Evolutionary conservation across 2,797 vertebrate species (phyloP).

Genomic region (Gobionotothen gibberifrons): DNA sequence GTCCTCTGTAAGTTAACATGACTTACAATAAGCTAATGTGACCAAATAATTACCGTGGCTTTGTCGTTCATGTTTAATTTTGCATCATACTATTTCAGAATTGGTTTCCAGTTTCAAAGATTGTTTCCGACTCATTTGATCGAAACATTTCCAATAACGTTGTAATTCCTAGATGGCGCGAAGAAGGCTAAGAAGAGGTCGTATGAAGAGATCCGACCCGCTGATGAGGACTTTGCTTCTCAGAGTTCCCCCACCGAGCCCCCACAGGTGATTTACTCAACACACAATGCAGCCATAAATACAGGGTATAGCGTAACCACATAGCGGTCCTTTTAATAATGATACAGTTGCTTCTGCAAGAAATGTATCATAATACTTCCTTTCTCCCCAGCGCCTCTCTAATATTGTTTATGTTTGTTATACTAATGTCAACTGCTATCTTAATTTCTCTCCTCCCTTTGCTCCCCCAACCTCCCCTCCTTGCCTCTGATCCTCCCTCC

Average conservation of each 20-base stretch:
- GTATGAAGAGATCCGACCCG: constrained; percentile 93
- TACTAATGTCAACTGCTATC: neutral
- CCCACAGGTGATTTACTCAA: constrained; percentile 88
- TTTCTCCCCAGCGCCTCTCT: neutral
- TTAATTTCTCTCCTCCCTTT: neutral
- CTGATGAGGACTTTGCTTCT: constrained; percentile 90
- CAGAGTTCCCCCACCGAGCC: constrained; percentile 92
- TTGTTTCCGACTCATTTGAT: too few species aligned
- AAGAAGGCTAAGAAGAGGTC: constrained; percentile 94
- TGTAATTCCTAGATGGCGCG: constrained; percentile 86
- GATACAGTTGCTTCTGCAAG: neutral
- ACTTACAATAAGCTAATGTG: neutral
- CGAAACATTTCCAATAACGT: neutral
- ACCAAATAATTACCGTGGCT: neutral
- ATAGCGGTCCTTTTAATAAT: neutral
- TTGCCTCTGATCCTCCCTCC: neutral
- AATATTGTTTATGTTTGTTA: neutral
- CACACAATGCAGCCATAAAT: constrained; percentile 15
- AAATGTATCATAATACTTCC: neutral
- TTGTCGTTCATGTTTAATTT: too few species aligned
- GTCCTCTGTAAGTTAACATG: constrained; percentile 90
- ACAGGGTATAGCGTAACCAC: neutral
- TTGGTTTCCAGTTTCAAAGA: too few species aligned
- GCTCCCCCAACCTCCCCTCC: neutral
- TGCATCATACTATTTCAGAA: too few species aligned